These are phyloP conservation scores for Hydrophis major DNA, from an alignment of 2,797 vertebrate species.

Conservation along the genomic window DNA sequence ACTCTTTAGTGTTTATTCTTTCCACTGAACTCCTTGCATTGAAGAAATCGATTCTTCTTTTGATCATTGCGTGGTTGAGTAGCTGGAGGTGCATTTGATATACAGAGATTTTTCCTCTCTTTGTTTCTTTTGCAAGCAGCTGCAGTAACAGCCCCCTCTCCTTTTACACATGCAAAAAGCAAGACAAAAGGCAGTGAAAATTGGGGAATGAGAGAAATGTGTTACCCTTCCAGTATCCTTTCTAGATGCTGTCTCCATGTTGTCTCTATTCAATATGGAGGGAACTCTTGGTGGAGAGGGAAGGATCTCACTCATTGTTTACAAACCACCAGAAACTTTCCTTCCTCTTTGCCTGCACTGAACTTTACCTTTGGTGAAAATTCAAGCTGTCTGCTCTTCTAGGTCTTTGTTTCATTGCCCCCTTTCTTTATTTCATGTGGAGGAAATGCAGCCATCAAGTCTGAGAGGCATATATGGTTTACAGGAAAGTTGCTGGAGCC, in stretches of 20 bases:
- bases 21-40: slow-evolving; percentile 2
- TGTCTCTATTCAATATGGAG: not conserved
- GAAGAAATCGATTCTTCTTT: slow-evolving; percentile 1
- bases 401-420: not conserved
- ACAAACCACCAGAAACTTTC: not conserved
- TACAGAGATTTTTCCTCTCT: not conserved
- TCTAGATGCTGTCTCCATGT: not conserved
- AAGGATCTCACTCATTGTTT: not conserved
- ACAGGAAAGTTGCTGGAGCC: not conserved
- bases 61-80: not conserved
- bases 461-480: not conserved
- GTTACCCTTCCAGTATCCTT: not conserved
- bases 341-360: not conserved
- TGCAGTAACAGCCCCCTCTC: not conserved
- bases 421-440: not conserved
- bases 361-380: not conserved
- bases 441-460: not conserved
- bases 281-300: not conserved
- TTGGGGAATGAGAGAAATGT: not conserved
- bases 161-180: not conserved
- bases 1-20: slow-evolving; percentile 14
- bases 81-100: not conserved
- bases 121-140: not conserved
- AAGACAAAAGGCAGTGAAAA: not conserved
- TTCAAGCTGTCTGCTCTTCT: not conserved